Conservation (phyloP, 35 echinoderm and acorn worm species). For the Anneissia japonica region DNA sequence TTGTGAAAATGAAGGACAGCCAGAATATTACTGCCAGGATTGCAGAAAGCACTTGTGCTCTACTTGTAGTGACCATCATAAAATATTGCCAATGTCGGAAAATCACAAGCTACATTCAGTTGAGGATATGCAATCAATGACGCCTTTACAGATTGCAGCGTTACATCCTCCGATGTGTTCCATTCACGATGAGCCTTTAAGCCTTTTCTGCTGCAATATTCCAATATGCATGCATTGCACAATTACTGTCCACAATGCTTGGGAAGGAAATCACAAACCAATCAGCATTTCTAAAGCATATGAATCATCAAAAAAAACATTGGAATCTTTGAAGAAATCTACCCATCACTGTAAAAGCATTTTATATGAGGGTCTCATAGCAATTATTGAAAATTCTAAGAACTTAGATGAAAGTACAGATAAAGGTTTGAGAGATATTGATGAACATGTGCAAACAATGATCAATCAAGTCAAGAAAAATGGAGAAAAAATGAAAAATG, state of each 20-base stretch:
- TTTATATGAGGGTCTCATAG: too few relatives aligned
- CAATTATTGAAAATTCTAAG: too few relatives aligned
- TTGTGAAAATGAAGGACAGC: background rate
- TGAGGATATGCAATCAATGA: background rate
- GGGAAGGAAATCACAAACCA: background rate
- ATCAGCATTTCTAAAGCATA: background rate
- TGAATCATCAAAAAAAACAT: background rate
- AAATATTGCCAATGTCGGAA: background rate
- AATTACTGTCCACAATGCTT: background rate
- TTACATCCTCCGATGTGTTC: background rate
- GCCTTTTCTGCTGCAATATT: background rate
- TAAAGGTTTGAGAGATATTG: too few relatives aligned
- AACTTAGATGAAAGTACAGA: too few relatives aligned
- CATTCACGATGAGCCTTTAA: background rate
- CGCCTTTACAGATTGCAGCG: background rate
- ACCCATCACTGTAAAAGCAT: too few relatives aligned
- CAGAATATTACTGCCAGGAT: background rate
- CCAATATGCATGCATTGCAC: background rate
- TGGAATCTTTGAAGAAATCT: background rate
- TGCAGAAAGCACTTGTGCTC: background rate
- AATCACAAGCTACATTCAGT: background rate
- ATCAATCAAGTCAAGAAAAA: too few relatives aligned
- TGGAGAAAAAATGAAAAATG: too few relatives aligned
- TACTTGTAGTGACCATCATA: background rate
- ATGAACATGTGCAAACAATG: too few relatives aligned